Evolutionary conservation across 2,888 invertebrate species (phyloP), one percentile per base, ranked within the genome.

Genomic region (Bombylius discolor): DNA sequence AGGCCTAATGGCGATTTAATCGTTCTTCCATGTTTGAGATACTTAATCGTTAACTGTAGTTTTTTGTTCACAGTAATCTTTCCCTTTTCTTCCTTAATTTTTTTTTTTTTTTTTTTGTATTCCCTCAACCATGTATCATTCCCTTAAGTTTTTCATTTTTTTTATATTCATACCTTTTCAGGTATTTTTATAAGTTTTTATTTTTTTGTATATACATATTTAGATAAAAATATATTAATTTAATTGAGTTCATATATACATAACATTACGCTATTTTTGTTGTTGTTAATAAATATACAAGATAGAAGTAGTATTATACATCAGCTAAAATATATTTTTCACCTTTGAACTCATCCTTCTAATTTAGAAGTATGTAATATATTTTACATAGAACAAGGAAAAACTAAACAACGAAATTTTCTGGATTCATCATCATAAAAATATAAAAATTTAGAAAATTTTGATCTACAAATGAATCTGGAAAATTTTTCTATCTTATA

Each of bases 1-100:
- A 70, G 70, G 71, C 71, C 71, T 72, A 72, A 72, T 72, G 72
- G 69, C 72, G 70, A 72, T 72, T 72, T 72, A 72, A 72, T 63
- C 62, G 62, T 59, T 58, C 61, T 68, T 68, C 67, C 67, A 67
- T 60, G 60, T 60, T 60, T 60, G 53, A 59, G 58, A 60, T 59
- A 60, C 56, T 59, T 59, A 60, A 58, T 60, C 59, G 59, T 48
- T 51, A 44, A 48, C 53, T 44, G n/a, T 42, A 42, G 39, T 42
- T 42, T 42, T 42, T 42, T 42, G 39, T 42, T 42, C 23, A 11
- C 46, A 31, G 23, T 23, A 23, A 31, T 7, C 39, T 47, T 14
- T 7, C 23, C n/a, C 11, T 14, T 39, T 14, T 36, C 47, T 31
- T 50, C 23, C 36, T 34, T 14, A n/a, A 14, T 36, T 7, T 36